Evolutionary conservation across 2,797 vertebrate species (phyloP).

Genomic region (Rhynchotus rufescens): DNA sequence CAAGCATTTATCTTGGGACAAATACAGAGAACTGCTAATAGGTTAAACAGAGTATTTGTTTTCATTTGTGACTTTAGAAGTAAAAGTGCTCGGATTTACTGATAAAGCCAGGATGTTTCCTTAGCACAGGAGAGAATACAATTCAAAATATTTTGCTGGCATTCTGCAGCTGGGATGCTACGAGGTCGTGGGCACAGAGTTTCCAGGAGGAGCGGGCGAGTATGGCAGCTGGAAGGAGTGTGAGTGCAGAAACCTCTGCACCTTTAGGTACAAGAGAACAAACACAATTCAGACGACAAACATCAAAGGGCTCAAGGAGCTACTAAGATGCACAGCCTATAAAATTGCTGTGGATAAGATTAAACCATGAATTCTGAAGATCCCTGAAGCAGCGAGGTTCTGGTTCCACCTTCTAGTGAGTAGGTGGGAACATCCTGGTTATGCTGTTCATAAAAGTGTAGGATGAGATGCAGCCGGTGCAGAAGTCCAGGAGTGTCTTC

Average conservation of each 20-base stretch:
- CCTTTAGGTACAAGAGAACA: background rate
- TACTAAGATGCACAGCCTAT: too few relatives aligned
- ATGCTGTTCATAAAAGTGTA: too few relatives aligned
- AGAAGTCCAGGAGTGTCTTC: too few relatives aligned
- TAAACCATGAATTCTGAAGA: too few relatives aligned
- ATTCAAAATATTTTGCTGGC: background rate
- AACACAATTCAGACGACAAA: background rate
- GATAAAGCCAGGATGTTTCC: background rate
- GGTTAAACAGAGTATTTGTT: background rate
- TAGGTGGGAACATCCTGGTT: too few relatives aligned
- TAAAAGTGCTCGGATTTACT: background rate
- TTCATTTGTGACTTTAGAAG: background rate
- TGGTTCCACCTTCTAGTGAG: too few relatives aligned
- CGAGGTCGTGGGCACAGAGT: background rate
- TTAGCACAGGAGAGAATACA: background rate
- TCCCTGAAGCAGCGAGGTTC: too few relatives aligned
- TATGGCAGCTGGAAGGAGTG: background rate
- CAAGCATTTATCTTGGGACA: background rate
- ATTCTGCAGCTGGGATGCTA: background rate
- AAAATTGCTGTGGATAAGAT: too few relatives aligned
- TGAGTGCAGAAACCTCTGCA: background rate
- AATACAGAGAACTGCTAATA: background rate
- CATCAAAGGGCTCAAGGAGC: background rate
- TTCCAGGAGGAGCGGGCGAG: constrained; percentile 4
- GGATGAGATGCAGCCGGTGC: too few relatives aligned